Evolutionary conservation across 2,888 invertebrate species (phyloP), one percentile per base, ranked within the genome.

Genomic region (Escarpia spicata): DNA sequence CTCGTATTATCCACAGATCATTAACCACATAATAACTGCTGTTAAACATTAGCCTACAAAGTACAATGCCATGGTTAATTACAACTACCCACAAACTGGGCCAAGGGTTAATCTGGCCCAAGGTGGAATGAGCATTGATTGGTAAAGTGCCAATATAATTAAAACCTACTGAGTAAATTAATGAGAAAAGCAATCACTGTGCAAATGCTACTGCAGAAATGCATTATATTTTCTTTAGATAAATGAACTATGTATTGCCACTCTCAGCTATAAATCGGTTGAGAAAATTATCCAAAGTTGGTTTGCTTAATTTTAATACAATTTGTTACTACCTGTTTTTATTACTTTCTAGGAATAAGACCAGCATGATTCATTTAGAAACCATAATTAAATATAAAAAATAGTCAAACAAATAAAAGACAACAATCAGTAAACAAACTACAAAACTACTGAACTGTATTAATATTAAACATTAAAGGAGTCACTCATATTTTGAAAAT

Each of bases 21-120:
- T 75, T n/a, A 75, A 75, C 6, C 75, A 52, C 26, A 26, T 75
- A 4, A 75, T 75, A 75, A 75, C 75, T 75, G 26, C 19, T 75
- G 26, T 75, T 75, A 75, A 26, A n/a, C 75, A 75, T 26, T 19
- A 75, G 75, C 75, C 75, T 75, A 75, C 75, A 75, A 75, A 26
- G 75, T 75, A 75, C 75, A 75, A 75, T 75, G 75, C 75, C n/a
- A 75, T 52, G n/a, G 75, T 75, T 75, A 75, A 75, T 75, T 75
- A 26, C 75, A 75, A 75, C 75, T 75, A 1, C 75, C 26, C 75
- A 75, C 75, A 75, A 75, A 26, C 19, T 75, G 26, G 75, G 26
- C 75, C 75, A 75, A 75, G 26, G 75, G 75, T 75, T 75, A 75
- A 75, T 75, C 75, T 75, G 26, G n/a, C 75, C 26, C 26, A 75